Evolutionary conservation across 2,888 invertebrate species (phyloP).

Genomic region (Melipona beecheii): DNA sequence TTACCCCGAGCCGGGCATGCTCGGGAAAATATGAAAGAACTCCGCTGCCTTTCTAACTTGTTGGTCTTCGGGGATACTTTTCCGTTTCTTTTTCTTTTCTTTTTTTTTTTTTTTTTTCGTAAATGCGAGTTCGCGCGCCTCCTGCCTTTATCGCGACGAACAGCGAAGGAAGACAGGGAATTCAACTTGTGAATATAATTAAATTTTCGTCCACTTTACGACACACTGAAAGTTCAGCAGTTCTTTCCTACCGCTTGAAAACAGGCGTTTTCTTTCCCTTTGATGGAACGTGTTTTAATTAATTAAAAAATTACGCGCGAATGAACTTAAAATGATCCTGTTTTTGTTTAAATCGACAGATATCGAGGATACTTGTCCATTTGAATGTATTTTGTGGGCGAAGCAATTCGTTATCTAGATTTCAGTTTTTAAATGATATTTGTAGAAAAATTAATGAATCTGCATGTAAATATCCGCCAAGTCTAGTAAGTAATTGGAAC

Average conservation of each 20-base stretch:
- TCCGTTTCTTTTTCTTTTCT: too few species aligned
- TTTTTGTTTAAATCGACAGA: too few species aligned
- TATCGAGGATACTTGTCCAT: too few species aligned
- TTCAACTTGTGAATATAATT: not conserved
- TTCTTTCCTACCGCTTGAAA: not conserved
- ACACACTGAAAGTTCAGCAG: not conserved
- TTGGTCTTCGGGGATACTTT: conserved; percentile 11
- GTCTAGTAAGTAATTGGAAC: too few species aligned
- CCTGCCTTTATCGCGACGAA: not conserved
- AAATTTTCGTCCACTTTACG: not conserved
- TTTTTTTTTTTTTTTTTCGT: not conserved
- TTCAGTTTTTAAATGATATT: too few species aligned
- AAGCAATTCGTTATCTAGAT: too few species aligned
- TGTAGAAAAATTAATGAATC: too few species aligned
- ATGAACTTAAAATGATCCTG: too few species aligned
- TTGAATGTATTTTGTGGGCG: too few species aligned
- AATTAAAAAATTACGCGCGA: too few species aligned
- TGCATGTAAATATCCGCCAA: too few species aligned
- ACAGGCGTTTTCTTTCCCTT: not conserved
- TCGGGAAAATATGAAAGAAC: conserved; percentile 33
- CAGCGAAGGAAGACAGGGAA: not conserved
- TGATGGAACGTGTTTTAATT: not conserved
- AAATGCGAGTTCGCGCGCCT: not conserved
- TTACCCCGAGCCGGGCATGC: conserved; percentile 20
- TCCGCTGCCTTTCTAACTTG: conserved; percentile 21